Base-by-base conservation (phyloP, 2,113 vertebrate genomes). In the Pyxicephalus adspersus region DNA sequence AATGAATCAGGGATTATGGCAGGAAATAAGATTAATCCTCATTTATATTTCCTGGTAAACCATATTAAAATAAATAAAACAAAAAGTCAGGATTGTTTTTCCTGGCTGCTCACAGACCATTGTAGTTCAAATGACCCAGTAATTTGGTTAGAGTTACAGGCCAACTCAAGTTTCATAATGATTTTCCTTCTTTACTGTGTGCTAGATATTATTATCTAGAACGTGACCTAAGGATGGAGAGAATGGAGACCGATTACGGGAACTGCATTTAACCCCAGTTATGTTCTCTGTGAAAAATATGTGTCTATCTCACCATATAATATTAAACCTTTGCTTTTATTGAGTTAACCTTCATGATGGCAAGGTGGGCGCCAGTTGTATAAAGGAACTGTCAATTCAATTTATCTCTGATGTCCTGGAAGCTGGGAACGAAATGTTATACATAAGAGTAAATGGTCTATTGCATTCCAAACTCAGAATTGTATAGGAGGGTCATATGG, bases 31-130 rank as follows among this genome's bases (percentile, higher is more conserved):
- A 45, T 19, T 57, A 38, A 78, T 66, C 64, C 16, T 15, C 52
- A 38, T 67, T 66, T 78, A 58, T 78, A 18, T 78, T 78, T 66
- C 52, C 64, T 67, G 52, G 28, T 57, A 58, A 67, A 67, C 34
- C 25, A 58, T 57, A 77, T 66, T 77, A 78, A 78, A 78, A 55
- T 31, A 57, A 66, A 67, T 67, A 67, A 31, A 67, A 50, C 26
- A 57, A 19, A 64, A 13, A n/a, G 29, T 9, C 52, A 1, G 20
- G 29, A 66, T 55, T 67, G 29, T 78, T 78, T 67, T 66, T 55
- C 50, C n/a, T 78, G 76, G 64, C 75, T 7, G 19, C 61, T 3
- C 2, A 8, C 25, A 29, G 18, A 29, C 50, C 26, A 55, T 65
- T 77, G 61, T 65, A 66, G 51, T 38, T 38, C 50, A 19, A 65